Conservation (phyloP, 2,113 vertebrate species). For the Leiothrix lutea region DNA sequence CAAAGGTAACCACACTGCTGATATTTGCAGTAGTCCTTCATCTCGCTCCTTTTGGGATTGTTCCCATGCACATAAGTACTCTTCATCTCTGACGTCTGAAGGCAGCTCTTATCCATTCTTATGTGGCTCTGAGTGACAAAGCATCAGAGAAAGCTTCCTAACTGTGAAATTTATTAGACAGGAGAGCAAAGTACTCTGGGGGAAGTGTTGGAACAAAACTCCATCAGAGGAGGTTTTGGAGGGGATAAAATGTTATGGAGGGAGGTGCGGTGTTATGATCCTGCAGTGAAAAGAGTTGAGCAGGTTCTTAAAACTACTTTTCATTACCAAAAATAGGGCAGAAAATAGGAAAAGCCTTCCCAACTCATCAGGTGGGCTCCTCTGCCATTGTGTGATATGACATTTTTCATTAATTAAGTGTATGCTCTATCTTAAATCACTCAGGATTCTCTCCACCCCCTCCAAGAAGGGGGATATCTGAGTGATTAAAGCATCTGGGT, state of each 20-base stretch:
- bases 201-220: not conserved
- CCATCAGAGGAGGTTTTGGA: not conserved
- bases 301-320: not conserved
- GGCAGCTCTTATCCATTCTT: not conserved
- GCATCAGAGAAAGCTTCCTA: not conserved
- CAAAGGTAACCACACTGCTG: constrained; percentile 18
- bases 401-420: not conserved
- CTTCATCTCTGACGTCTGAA: constrained; percentile 16
- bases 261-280: not conserved
- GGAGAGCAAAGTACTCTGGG: constrained; percentile 8
- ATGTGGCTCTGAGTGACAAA: constrained; percentile 1
- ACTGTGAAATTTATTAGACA: constrained; percentile 44
- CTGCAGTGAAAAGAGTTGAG: not conserved
- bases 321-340: not conserved
- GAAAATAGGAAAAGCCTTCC: not conserved
- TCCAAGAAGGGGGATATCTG: not conserved
- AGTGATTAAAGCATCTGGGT: not conserved
- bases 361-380: not conserved
- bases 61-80: not conserved
- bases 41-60: not conserved
- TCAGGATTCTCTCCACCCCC: not conserved
- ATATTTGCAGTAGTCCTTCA: constrained; percentile 28
- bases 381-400: not conserved
- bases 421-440: not conserved
- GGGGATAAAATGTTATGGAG: not conserved